Evolutionary conservation across 2,797 vertebrate genomes (phyloP).

Genomic region (Danio tinwini): DNA sequence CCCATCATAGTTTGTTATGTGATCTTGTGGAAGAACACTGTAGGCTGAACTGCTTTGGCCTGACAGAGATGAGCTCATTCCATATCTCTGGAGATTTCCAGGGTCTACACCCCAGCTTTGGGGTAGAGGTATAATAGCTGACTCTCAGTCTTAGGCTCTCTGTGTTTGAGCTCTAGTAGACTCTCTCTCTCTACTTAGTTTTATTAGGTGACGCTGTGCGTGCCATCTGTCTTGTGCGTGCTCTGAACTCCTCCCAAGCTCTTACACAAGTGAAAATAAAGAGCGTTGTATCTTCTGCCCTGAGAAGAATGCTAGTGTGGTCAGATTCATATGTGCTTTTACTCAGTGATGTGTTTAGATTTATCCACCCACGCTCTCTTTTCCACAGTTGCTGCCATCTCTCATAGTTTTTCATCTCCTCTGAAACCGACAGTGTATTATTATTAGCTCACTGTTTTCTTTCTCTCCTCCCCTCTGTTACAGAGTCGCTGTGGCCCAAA

Average conservation of each 20-base stretch:
- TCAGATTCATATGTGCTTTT: conserved; percentile 73
- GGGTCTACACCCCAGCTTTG: conserved; percentile 13
- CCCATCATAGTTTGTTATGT: conserved; percentile 21
- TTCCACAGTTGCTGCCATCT: conserved; percentile 65
- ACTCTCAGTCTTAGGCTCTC: conserved; percentile 63
- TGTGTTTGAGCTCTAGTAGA: conserved; percentile 66
- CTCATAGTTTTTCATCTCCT: conserved; percentile 35
- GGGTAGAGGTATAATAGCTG: conserved; percentile 62
- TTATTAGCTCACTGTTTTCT: conserved; percentile 37
- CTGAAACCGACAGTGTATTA: conserved; percentile 19
- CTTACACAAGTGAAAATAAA: conserved; percentile 71
- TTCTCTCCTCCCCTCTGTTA: conserved; percentile 10
- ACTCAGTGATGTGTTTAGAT: conserved; percentile 66
- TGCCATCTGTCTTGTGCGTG: conserved; percentile 76
- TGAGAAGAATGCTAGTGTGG: conserved; percentile 69
- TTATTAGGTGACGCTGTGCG: conserved; percentile 75
- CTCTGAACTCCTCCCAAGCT: conserved; percentile 75
- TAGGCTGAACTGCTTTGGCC: not conserved
- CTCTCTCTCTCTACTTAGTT: conserved; percentile 70
- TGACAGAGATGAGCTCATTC: conserved; percentile 35
- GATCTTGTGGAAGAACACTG: conserved; percentile 19
- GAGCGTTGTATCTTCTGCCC: conserved; percentile 66
- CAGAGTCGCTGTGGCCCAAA: conserved; percentile 96
- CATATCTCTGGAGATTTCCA: conserved; percentile 34
- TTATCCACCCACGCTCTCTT: conserved; percentile 52